phyloP scores from a whole-genome alignment of 2,797 vertebrate species.

The Threskiornis aethiopicus region DNA sequence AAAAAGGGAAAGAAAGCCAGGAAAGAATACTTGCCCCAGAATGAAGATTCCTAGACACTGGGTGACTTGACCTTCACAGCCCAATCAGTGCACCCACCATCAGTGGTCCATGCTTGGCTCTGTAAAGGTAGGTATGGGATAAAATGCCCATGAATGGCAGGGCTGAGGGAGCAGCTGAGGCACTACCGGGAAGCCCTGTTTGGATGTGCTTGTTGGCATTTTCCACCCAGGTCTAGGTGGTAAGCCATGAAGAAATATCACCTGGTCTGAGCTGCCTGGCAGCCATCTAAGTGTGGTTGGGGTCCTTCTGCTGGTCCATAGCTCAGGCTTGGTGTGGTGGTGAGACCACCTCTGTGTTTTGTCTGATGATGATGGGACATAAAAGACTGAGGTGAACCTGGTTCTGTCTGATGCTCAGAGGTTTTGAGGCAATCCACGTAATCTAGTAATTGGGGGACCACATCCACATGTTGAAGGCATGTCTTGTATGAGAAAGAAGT shows the following conservation, averaged over 20 bases:
- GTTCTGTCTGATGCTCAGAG: neutral
- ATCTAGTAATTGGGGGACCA: neutral
- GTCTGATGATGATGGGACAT: neutral
- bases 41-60: neutral
- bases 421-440: neutral
- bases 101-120: neutral
- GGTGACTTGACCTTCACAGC: neutral
- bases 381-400: neutral
- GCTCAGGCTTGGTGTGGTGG: neutral
- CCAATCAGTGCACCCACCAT: neutral
- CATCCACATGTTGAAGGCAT: neutral
- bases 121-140: neutral
- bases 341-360: neutral
- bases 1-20: neutral
- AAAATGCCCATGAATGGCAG: fast-evolving
- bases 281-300: neutral
- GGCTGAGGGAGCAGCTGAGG: neutral
- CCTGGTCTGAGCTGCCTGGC: neutral
- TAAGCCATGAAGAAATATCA: neutral
- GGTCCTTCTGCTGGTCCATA: neutral
- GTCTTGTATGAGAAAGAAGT: neutral
- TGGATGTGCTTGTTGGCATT: neutral
- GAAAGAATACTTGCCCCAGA: neutral
- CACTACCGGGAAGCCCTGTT: neutral
- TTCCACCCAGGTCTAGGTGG: neutral